Conservation (phyloP, 1,140 invertebrate genomes). For the Drosophila jambulina region DNA sequence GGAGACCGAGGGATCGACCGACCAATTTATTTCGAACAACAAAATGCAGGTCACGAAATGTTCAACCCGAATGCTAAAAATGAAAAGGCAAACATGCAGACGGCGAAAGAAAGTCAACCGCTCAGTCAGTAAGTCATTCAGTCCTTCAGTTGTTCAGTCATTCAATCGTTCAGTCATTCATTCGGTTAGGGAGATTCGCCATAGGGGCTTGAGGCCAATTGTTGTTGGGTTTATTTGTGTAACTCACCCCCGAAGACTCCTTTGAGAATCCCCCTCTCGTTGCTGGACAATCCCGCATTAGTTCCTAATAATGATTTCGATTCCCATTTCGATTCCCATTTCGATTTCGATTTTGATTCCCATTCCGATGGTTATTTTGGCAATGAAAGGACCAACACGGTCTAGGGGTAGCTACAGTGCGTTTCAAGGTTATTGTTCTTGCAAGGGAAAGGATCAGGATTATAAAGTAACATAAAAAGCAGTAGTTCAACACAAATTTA, state of each 20-base stretch:
- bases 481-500: neutral
- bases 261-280: neutral
- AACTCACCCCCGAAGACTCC: constrained; percentile 12
- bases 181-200: constrained; percentile 26
- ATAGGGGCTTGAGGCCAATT: constrained; percentile 36
- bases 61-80: constrained; percentile 68
- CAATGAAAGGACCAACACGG: constrained; percentile 31
- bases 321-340: neutral
- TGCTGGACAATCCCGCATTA: constrained; percentile 29
- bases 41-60: constrained; percentile 81
- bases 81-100: constrained; percentile 58
- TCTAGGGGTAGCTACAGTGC: constrained; percentile 35
- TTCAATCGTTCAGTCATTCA: neutral
- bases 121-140: constrained; percentile 5
- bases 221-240: neutral
- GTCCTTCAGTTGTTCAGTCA: neutral
- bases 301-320: constrained; percentile 1
- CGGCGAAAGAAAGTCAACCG: constrained; percentile 36
- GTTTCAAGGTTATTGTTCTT: neutral
- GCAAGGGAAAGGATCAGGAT: neutral
- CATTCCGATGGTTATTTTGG: neutral
- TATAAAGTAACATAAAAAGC: neutral
- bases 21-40: constrained; percentile 80
- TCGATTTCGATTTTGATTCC: neutral
- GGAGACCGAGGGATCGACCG: constrained; percentile 37